A percentile compares a stretch with the other conserved stretches of the same genome.
These are phyloP conservation scores for Apodemia duryi DNA, from an alignment of 2,888 invertebrate species.

Conservation along the genomic window DNA sequence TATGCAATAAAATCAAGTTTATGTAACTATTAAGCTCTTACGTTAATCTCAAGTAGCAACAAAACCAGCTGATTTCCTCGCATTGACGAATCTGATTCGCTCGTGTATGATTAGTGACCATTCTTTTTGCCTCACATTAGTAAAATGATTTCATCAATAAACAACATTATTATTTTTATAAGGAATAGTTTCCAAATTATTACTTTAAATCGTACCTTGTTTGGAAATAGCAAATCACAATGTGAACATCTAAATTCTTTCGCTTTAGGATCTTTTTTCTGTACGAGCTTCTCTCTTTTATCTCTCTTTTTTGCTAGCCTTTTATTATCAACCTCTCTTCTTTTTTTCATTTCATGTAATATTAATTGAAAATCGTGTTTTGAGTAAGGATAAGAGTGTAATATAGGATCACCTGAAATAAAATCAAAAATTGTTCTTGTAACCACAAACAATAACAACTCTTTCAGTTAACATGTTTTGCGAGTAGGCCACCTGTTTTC, in stretches of 20 bases:
- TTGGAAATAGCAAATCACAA: slow-evolving; percentile 61
- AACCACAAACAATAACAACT: too few species aligned
- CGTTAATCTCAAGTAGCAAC: too few species aligned
- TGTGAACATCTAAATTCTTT: slow-evolving; percentile 66
- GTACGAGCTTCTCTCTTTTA: slow-evolving; percentile 47
- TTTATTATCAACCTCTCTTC: slow-evolving; percentile 43
- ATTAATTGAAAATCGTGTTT: slow-evolving; percentile 71
- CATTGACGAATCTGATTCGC: too few species aligned
- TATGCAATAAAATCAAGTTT: slow-evolving; percentile 1
- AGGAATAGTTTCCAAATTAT: neutral
- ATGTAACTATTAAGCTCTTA: neutral
- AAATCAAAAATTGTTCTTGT: slow-evolving; percentile 9
- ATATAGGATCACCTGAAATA: slow-evolving; percentile 54
- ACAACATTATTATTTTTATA: too few species aligned
- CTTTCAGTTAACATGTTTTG: too few species aligned
- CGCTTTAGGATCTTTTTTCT: slow-evolving; percentile 49
- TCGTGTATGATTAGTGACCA: too few species aligned
- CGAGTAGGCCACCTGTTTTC: too few species aligned
- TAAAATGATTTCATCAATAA: too few species aligned
- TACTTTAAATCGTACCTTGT: slow-evolving; percentile 45
- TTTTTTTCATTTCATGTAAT: slow-evolving; percentile 62
- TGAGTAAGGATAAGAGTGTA: slow-evolving; percentile 68
- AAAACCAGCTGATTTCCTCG: too few species aligned
- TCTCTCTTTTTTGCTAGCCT: neutral
- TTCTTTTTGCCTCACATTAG: too few species aligned